These are phyloP conservation scores for Seira ritae DNA, from an alignment of 2,888 invertebrate species.

Conservation along the genomic window DNA sequence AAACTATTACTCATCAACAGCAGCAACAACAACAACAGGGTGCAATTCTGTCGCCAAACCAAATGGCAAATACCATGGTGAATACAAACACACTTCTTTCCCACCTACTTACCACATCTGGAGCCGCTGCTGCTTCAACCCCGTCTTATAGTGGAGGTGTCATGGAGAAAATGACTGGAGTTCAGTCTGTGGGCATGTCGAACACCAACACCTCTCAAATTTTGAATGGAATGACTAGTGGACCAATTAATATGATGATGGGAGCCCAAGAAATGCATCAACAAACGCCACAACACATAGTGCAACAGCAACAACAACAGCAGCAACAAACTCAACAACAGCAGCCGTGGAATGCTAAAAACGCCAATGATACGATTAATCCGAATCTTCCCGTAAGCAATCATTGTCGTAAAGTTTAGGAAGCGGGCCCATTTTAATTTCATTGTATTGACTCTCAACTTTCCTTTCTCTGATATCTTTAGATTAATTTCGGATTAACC, in stretches of 20 bases:
- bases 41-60: slow-evolving; percentile 69
- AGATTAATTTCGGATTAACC: slow-evolving; percentile 71
- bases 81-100: slow-evolving; percentile 69
- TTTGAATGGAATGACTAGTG: slow-evolving; percentile 34
- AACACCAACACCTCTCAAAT: slow-evolving; percentile 33
- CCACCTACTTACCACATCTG: slow-evolving; percentile 70
- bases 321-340: slow-evolving; percentile 18
- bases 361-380: slow-evolving; percentile 70
- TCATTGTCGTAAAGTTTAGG: not conserved
- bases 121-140: slow-evolving; percentile 41
- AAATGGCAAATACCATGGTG: slow-evolving; percentile 65
- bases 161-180: slow-evolving; percentile 53
- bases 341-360: slow-evolving; percentile 72
- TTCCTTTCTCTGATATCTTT: not conserved
- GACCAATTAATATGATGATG: slow-evolving; percentile 60
- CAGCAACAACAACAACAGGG: slow-evolving; percentile 60
- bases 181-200: slow-evolving; percentile 30
- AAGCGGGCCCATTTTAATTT: not conserved
- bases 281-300: not conserved
- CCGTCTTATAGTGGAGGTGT: slow-evolving; percentile 5
- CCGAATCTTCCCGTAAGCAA: slow-evolving; percentile 69
- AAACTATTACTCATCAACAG: slow-evolving; percentile 56
- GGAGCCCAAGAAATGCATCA: slow-evolving; percentile 38
- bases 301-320: slow-evolving; percentile 36
- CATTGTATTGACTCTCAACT: not conserved